Evolutionary conservation across 2,888 invertebrate genomes (phyloP).

Genomic region (Poecilobothrus nobilitatus): DNA sequence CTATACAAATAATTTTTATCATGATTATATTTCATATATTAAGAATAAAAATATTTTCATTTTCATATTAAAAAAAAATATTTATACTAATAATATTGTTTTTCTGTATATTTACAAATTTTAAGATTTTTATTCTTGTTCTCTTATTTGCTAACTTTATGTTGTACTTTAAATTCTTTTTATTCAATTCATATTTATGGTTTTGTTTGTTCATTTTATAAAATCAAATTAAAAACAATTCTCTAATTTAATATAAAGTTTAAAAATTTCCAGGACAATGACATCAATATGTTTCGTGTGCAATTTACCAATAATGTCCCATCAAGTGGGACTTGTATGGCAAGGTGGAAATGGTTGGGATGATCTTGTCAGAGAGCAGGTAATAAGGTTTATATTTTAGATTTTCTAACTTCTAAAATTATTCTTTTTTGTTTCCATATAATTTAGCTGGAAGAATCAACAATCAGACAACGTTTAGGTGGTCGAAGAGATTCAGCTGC

Average conservation of each 20-base stretch:
- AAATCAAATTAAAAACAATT: conserved; percentile 1
- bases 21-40: too few relatives aligned
- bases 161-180: too few relatives aligned
- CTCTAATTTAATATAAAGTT: conserved; percentile 2
- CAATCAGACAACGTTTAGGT: conserved; percentile 73
- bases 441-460: conserved; percentile 61
- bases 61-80: too few relatives aligned
- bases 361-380: conserved; percentile 79
- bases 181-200: too few relatives aligned
- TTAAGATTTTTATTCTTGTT: too few relatives aligned
- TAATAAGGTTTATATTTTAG: conserved; percentile 29
- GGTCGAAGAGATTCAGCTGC: conserved; percentile 84
- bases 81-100: too few relatives aligned
- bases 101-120: too few relatives aligned
- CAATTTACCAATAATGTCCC: conserved; percentile 88
- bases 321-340: conserved; percentile 90
- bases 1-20: too few relatives aligned
- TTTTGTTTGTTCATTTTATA: background rate
- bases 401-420: background rate
- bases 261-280: conserved; percentile 65
- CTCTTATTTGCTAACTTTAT: too few relatives aligned
- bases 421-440: background rate
- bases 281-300: conserved; percentile 93
- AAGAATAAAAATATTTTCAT: too few relatives aligned
- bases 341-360: conserved; percentile 92